Evolutionary conservation across 1,140 invertebrate genomes (phyloP).

Genomic region (Neodiprion lecontei): DNA sequence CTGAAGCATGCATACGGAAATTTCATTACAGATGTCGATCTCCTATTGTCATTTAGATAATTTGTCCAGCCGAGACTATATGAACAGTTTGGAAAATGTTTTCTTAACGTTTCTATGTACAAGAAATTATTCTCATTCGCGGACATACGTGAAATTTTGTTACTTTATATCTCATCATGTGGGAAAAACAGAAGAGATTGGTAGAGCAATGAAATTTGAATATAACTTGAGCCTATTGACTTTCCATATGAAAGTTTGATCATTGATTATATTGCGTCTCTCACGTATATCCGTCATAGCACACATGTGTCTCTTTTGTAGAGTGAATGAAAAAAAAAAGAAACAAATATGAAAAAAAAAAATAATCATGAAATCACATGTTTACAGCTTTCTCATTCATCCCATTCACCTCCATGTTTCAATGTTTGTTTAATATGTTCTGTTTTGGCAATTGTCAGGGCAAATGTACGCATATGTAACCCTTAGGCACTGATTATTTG

Average conservation of each 20-base stretch:
- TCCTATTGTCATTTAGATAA: too few relatives aligned
- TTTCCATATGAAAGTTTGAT: too few relatives aligned
- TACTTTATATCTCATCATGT: too few relatives aligned
- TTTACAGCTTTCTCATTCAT: conserved; percentile 16
- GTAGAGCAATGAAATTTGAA: neutral
- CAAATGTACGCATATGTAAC: too few relatives aligned
- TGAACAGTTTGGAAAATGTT: too few relatives aligned
- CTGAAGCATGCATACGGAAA: too few relatives aligned
- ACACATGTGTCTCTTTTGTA: neutral
- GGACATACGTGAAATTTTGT: neutral
- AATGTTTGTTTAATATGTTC: neutral
- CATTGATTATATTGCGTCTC: neutral
- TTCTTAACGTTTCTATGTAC: too few relatives aligned
- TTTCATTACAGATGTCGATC: too few relatives aligned
- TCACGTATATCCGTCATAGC: neutral
- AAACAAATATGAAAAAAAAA: conserved; percentile 2
- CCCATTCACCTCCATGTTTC: conserved; percentile 10
- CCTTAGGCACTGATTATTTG: too few relatives aligned
- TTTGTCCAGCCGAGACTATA: too few relatives aligned
- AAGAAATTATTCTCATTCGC: neutral
- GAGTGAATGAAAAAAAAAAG: neutral
- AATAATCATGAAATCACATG: conserved; percentile 4
- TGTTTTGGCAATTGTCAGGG: too few relatives aligned
- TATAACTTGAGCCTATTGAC: too few relatives aligned
- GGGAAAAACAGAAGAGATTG: neutral